A percentile compares a stretch with the other conserved stretches of the same genome.
Conservation (phyloP, 2,888 invertebrate species). For the Linnaemya tessellans region DNA sequence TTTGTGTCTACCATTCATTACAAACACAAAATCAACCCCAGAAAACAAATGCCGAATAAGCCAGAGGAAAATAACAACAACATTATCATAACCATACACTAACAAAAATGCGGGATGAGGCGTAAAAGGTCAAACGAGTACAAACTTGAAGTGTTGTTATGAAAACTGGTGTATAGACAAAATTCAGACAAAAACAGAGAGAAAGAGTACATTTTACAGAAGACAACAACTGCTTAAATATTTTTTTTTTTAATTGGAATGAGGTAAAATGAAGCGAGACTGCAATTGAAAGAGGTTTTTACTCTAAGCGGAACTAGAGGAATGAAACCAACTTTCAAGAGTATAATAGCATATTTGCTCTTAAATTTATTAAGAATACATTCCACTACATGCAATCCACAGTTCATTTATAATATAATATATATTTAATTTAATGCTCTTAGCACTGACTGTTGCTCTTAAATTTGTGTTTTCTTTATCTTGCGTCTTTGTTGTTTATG, state of each 20-base stretch:
- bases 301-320: not conserved
- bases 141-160: constrained; percentile 69
- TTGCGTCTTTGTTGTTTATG: constrained; percentile 8
- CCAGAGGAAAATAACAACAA: constrained; percentile 12
- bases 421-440: no score
- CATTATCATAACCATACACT: not conserved
- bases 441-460: not conserved
- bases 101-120: constrained; percentile 65
- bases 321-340: constrained; percentile 18
- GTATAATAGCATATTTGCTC: not conserved
- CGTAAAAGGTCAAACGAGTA: constrained; percentile 71
- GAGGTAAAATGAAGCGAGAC: no score
- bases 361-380: not conserved
- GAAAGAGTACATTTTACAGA: not conserved
- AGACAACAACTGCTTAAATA: not conserved
- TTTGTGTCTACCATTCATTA: constrained; percentile 62
- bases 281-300: not conserved
- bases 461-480: not conserved
- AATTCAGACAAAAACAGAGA: constrained; percentile 70
- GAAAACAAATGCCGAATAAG: constrained; percentile 23
- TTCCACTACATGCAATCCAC: constrained; percentile 45
- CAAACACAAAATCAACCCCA: constrained; percentile 54
- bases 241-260: no score
- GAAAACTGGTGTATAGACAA: constrained; percentile 72
- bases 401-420: constrained; percentile 67